These are phyloP conservation scores for Sceloporus tristichus DNA, from an alignment of 2,113 vertebrate species.

Conservation along the genomic window DNA sequence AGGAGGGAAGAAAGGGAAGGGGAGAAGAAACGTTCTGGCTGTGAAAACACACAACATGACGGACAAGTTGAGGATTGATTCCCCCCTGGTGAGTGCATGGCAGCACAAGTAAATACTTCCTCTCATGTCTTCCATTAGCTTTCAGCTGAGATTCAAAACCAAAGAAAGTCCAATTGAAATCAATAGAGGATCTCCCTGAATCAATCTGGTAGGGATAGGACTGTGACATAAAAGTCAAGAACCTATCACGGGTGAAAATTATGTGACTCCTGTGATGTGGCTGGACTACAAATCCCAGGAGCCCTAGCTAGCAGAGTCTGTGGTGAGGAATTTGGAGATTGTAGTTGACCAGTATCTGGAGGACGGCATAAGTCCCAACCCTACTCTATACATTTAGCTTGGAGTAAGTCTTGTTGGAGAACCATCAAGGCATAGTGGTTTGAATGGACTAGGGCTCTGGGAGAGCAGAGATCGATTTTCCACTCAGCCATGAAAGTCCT, in stretches of 20 bases:
- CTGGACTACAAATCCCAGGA: background rate
- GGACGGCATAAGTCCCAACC: no score
- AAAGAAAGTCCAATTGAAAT: background rate
- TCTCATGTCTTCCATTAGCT: slow-evolving; percentile 26
- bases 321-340: background rate
- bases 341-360: no score
- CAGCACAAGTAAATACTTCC: slow-evolving; percentile 12
- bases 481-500: no score
- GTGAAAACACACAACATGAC: slow-evolving; percentile 12
- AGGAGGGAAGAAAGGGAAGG: background rate
- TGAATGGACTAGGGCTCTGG: background rate
- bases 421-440: no score
- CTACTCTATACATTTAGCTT: background rate
- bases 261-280: background rate
- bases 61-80: slow-evolving; percentile 22
- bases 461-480: no score
- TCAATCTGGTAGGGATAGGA: background rate
- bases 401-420: background rate
- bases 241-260: no score
- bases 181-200: background rate
- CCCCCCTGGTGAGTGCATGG: background rate
- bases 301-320: no score
- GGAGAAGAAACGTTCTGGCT: background rate
- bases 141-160: background rate
- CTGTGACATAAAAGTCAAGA: background rate